A percentile compares a stretch with the other conserved stretches of the same genome.
Evolutionary conservation across 2,888 invertebrate species (phyloP).

Genomic region (Baronia brevicornis): DNA sequence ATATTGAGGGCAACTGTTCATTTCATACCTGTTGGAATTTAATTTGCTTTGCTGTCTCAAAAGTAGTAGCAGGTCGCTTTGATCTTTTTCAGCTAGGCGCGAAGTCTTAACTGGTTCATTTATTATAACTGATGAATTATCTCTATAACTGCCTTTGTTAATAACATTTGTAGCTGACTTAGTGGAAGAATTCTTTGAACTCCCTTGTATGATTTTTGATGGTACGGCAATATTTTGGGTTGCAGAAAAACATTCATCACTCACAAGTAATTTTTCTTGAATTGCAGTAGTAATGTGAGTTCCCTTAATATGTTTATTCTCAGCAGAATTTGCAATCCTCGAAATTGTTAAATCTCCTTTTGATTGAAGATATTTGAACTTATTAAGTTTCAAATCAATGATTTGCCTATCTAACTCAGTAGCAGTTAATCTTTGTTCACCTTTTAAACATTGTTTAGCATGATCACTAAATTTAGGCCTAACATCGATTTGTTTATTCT

Average conservation of each 20-base stretch:
- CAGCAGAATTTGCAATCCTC: constrained; percentile 14
- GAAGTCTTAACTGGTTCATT: constrained; percentile 7
- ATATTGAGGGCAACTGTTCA: constrained; percentile 6
- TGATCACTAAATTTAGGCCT: constrained; percentile 29
- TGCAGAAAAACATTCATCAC: constrained; percentile 1
- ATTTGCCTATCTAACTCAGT: constrained; percentile 9
- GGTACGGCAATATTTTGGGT: not conserved
- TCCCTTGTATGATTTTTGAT: constrained; percentile 4
- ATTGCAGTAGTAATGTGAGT: not conserved
- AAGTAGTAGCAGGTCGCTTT: constrained; percentile 41
- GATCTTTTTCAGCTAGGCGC: constrained; percentile 41
- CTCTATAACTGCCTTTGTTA: not conserved
- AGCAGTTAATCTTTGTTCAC: not conserved
- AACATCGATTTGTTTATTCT: constrained; percentile 45
- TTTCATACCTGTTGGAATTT: constrained; percentile 18
- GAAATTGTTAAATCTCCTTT: constrained; percentile 21
- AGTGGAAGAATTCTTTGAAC: not conserved
- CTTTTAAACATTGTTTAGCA: constrained; percentile 13
- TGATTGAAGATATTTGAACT: constrained; percentile 21
- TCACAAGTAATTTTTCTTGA: not conserved
- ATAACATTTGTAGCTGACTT: not conserved
- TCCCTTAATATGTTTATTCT: constrained; percentile 11
- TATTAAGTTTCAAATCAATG: constrained; percentile 18
- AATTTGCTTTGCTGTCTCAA: constrained; percentile 44
- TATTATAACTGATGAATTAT: not conserved